Evolutionary conservation across 1,140 invertebrate species (phyloP), one percentile per base, ranked within the genome.

Genomic region (Elysia chlorotica): DNA sequence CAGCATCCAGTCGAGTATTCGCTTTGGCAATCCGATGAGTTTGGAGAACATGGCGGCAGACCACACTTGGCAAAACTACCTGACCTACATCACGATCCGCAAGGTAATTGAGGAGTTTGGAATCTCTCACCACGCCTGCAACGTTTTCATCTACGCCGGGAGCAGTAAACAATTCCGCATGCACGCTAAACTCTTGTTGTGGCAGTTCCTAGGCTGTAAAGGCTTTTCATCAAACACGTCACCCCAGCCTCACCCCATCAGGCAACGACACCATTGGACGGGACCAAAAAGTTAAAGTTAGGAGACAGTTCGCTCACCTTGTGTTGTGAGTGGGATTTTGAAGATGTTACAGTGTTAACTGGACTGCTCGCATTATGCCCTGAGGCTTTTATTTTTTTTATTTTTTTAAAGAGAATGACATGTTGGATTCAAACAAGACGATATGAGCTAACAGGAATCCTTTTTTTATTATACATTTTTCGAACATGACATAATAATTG

Each of bases 111-210:
- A 83, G 70, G 75, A 79, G 41, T 66, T 84, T 6, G 78, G 80
- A 10, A 74, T 81, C 19, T 85, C 83, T 1, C 82, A 84, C 66
- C 80, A 83, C 70, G 81, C 79, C 5, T 78, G 78, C 56, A 85
- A 82, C 69, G 67, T 85, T 28, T 78, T 85, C 67, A 80, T 85
- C 63, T 85, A 84, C 73, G 74, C 76, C n/a, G 36, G 71, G 23
- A 83, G 81, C 0, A 81, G 82, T 33, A 70, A 75, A 30, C 78
- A 76, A 48, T 85, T 84, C 62, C 69, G 83, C 2, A 71, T 57
- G 14, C 76, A 81, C 70, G 38, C 78, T 19, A 75, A 74, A 59
- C 25, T 57, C 0, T 30, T 70, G 28, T 62, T 69, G 19, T 25
- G 38, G n/a, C 36, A 74, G n/a, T 59, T 65, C 5, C 23, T 71